Conservation (phyloP, 1,140 invertebrate genomes). For the Drosophila subobscura region DNA sequence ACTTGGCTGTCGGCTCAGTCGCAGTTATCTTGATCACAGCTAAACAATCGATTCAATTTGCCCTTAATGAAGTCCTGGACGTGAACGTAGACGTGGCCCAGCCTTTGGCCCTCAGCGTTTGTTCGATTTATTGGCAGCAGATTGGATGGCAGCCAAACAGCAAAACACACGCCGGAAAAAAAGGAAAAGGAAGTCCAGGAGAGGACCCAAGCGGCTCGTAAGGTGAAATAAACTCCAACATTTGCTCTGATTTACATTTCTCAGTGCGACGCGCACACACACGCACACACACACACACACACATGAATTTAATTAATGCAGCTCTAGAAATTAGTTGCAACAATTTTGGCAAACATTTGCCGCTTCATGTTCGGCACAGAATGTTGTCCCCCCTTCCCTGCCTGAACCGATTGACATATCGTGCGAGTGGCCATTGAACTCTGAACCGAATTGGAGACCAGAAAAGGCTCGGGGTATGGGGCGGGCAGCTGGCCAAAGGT, state of each 20-base stretch:
- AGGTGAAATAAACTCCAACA: neutral
- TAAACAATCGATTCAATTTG: slow-evolving; percentile 76
- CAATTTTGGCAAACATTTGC: slow-evolving; percentile 31
- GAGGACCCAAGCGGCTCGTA: neutral
- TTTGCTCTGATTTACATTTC: slow-evolving; percentile 7
- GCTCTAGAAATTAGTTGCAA: slow-evolving; percentile 34
- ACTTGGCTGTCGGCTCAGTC: slow-evolving; percentile 62
- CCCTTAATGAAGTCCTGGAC: slow-evolving; percentile 62
- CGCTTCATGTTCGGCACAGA: neutral
- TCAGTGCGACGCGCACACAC: neutral
- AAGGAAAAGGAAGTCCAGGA: neutral
- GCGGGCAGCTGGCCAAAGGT: slow-evolving; percentile 31
- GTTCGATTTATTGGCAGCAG: neutral
- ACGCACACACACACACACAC: slow-evolving; percentile 1
- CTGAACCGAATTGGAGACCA: neutral
- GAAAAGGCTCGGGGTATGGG: neutral
- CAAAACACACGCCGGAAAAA: neutral
- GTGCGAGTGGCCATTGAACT: slow-evolving; percentile 47
- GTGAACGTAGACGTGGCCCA: neutral
- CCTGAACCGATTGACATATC: slow-evolving; percentile 44
- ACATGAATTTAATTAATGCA: slow-evolving; percentile 37
- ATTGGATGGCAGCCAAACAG: slow-evolving; percentile 27
- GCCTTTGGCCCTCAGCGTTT: neutral
- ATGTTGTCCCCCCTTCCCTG: neutral
- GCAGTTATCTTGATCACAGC: slow-evolving; percentile 68